Base-by-base conservation (phyloP, 2,888 invertebrate species). In the Nowickia ferox region DNA sequence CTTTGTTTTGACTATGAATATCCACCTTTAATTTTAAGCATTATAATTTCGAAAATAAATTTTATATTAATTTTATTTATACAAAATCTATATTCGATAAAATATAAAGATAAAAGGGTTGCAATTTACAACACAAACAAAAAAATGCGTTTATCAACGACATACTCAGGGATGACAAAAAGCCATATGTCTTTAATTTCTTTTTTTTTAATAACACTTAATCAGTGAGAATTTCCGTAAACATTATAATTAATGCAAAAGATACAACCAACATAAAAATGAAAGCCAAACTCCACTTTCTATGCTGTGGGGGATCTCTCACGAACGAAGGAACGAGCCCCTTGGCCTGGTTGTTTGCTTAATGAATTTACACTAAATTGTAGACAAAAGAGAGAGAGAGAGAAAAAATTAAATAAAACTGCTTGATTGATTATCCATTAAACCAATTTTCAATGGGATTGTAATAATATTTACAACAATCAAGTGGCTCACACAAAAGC, bases 361-460 rank as follows among this genome's bases (percentile, higher is more conserved):
- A 80, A 80, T 76, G 80, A 76, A 72, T 68, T 61, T 42, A 72
- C 53, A 53, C 11, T 30, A 30, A 53, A 71, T 44, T 22, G 11
- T 69, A 38, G 9, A 65, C 10, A 69, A 13, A 17, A 63, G 38
- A 61, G 48, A 19, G 19, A 6, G 6, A 48, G 42, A 22, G 17
- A 9, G 11, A 46, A 61, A 80, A 63, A 61, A 48, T 15, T 19
- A 22, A 22, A 9, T 11, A 46, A 66, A 80, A 69, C 68, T 55
- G 71, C 76, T 77, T 72, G 76, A 84, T 84, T 84, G 77, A 84
- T 77, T 81, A 84, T 76, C 76, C 74, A 66, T 57, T 51, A 30
- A 30, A 79, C 10, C 1, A 53, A 30, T 71, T 51, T 30, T 42
- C 42, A 61, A 15, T 51, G 38, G 42, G 42, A 48, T 8, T 15